phyloP scores from a whole-genome alignment of 2,113 vertebrate genomes.

The Otolemur garnettii region DNA sequence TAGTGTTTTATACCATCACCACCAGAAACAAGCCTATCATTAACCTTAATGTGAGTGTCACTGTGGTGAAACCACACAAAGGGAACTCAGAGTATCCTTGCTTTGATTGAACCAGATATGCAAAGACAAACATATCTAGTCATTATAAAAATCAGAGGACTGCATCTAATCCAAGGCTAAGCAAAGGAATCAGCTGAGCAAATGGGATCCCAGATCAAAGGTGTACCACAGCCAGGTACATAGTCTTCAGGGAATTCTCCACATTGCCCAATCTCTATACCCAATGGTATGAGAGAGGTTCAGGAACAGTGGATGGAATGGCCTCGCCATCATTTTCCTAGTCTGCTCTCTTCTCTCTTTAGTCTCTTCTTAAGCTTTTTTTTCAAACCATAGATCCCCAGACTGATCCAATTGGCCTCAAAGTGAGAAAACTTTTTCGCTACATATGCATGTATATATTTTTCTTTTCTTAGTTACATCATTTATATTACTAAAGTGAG shows the following conservation, averaged over 20 bases:
- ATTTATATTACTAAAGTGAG: not conserved
- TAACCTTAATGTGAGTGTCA: not conserved
- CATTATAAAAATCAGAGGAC: not conserved
- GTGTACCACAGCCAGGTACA: not conserved
- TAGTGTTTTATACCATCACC: not conserved
- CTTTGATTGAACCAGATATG: not conserved
- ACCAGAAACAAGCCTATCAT: slow-evolving; percentile 12
- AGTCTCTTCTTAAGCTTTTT: not conserved
- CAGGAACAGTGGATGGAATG: not conserved
- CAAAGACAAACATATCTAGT: slow-evolving; percentile 6
- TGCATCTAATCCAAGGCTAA: not conserved
- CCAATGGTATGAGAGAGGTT: not conserved
- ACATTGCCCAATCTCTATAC: not conserved
- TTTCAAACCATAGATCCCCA: not conserved
- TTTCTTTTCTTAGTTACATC: not conserved
- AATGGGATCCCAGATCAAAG: not conserved
- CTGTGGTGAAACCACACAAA: not conserved
- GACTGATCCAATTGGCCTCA: not conserved
- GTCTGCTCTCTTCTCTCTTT: not conserved
- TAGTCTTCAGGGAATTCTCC: not conserved
- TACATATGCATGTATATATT: not conserved
- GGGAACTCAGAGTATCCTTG: not conserved
- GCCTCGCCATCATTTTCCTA: not conserved
- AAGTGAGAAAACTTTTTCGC: not conserved
- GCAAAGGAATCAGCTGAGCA: not conserved